Evolutionary conservation across 2,888 invertebrate species (phyloP), one percentile per base, ranked within the genome.

Genomic region (Chrysopilus asiliformis): DNA sequence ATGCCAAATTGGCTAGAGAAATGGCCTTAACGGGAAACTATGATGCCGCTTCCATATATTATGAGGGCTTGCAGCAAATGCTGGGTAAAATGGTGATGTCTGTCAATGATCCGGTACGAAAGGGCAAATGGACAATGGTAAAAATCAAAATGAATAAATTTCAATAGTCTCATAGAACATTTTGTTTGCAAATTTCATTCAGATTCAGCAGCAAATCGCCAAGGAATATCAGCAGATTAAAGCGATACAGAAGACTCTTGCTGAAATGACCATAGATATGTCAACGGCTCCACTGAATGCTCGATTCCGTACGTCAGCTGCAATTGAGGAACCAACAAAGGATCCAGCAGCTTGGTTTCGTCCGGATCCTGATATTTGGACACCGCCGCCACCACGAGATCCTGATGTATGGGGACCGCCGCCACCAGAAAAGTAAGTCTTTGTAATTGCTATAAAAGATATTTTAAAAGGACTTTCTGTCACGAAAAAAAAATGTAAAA

Each of bases 11-110:
- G 64, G 95, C 91, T 39, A 72, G 95, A 55, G 94, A 97, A 70
- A 86, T 85, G 79, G 87, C 91, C 43, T 68, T 95, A 53, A 79
- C 87, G 58, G 94, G 95, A 15, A 90, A 93, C 65, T 97, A 97
- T 58, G 94, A 95, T 56, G 84, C 86, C 44, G 85, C 95, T 16
- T 74, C 82, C 47, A 85, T 93, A 40, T 93, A 91, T 64, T 94
- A 93, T 59, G 86, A 93, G 60, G 87, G 89, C 35, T 83, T 86
- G 8, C 74, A 94, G 40, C 87, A 90, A 60, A 86, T 91, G 71
- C 80, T 97, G 50, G 83, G 85, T 52, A 75, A 83, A 51, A 71
- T 91, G 41, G 70, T 94, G 29, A 70, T 74, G 19, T 79, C 79
- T 35, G 83, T 87, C 43, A 75, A 73, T 10, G 89, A 90, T 60